Base-by-base conservation (phyloP, 2,888 invertebrate species). In the Mythimna vitellina region DNA sequence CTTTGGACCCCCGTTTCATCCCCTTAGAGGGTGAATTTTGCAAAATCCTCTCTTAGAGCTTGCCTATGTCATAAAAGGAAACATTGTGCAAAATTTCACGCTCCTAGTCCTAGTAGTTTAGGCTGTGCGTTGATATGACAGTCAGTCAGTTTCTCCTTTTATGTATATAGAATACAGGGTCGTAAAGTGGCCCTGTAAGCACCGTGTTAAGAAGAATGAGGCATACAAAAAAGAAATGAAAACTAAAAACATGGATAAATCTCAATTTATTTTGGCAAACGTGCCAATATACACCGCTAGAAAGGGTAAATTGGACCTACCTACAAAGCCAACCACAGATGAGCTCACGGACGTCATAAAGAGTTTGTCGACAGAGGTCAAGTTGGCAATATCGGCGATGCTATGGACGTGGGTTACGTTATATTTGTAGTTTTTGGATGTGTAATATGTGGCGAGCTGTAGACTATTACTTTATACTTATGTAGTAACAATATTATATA, bases 331-430 rank as follows among this genome's bases (percentile, higher is more conserved):
- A 53, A 46, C 49, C 1, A 22, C 20, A 22, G 42, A 7, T 25
- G 51, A 58, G 35, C 58, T 42, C 32, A 46, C 38, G 25, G 3
- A 60, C n/a, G 38, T 29, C 29, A 49, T 65, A 63, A 65, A 77
- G 65, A 49, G 66, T 66, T 78, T 56, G 20, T 42, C 12, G 29
- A 25, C 38, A 42, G 49, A 58, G 75, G 65, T 80, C 68, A 58
- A 69, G 62, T 58, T 68, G 57, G 53, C 68, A 78, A 80, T 78
- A 78, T 80, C 49, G 29, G 64, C 0, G 63, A 29, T 25, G 14
- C 57, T 80, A 51, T 54, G 54, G 32, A 58, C 57, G 57, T 64
- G 14, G 20, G 3, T 22, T 12, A 35, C 17, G 32, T 65, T 79
- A 68, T 22, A 78, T 64, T 51, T 78, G 1, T 12, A 29, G 46